Conservation (phyloP, 1,140 invertebrate species). For the Drosophila oshimai region DNA sequence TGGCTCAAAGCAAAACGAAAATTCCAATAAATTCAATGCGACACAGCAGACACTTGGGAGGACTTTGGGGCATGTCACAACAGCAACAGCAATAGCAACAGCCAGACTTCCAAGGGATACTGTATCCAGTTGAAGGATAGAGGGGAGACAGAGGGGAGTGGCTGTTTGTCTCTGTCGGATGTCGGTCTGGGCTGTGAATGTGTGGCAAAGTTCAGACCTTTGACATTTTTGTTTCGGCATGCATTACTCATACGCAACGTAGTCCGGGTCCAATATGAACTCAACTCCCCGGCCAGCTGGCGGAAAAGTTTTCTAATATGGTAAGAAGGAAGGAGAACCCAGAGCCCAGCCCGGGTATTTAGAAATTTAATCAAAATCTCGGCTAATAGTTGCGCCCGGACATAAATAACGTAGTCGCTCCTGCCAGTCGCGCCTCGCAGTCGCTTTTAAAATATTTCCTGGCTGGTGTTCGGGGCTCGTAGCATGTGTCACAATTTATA, state of each 20-base stretch:
- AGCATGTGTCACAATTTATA: conserved; percentile 77
- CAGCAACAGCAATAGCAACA: conserved; percentile 22
- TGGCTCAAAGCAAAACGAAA: conserved; percentile 63
- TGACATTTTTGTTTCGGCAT: conserved; percentile 69
- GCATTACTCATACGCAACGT: conserved; percentile 76
- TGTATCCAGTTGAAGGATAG: too few relatives aligned
- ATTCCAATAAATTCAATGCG: conserved; percentile 81
- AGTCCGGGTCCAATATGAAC: conserved; percentile 42
- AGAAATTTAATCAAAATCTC: conserved; percentile 77
- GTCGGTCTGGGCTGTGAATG: conserved; percentile 30
- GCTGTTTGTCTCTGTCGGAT: conserved; percentile 65
- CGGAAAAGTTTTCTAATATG: conserved; percentile 61
- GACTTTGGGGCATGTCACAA: conserved; percentile 74
- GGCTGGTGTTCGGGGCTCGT: neutral
- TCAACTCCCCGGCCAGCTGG: conserved; percentile 38
- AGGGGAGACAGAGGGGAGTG: conserved; percentile 1
- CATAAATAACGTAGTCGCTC: conserved; percentile 60
- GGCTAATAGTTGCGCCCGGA: conserved; percentile 64
- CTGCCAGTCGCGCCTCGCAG: conserved; percentile 13
- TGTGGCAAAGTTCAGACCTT: conserved; percentile 78
- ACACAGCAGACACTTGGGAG: conserved; percentile 78
- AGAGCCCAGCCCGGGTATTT: conserved; percentile 22
- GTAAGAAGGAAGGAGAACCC: neutral
- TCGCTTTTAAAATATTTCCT: conserved; percentile 47
- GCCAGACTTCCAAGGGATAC: too few relatives aligned